Percentiles rank a stretch among this genome's conserved stretches.
Conservation (phyloP, 2,113 vertebrate species). For the Hippopotamus amphibius region DNA sequence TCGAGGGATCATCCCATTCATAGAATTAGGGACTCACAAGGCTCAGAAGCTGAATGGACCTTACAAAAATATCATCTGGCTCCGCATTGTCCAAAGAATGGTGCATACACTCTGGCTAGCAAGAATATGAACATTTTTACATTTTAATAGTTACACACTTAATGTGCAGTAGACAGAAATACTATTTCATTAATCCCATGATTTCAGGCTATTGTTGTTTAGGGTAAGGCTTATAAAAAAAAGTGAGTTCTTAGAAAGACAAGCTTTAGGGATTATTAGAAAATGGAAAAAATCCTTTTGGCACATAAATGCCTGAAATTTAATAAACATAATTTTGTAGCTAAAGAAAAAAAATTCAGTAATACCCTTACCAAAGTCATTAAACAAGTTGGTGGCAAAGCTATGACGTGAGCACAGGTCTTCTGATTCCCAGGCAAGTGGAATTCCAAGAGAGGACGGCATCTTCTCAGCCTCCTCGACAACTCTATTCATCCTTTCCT, state of each 20-base stretch:
- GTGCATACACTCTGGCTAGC: neutral
- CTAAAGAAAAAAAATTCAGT: neutral
- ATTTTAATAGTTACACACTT: neutral
- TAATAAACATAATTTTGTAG: conserved; percentile 45
- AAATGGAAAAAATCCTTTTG: neutral
- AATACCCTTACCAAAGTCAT: neutral
- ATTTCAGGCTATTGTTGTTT: neutral
- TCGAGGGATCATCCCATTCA: neutral
- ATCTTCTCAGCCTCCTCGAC: neutral
- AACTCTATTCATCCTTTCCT: neutral
- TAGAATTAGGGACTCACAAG: neutral
- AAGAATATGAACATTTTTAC: neutral
- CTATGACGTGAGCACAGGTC: neutral
- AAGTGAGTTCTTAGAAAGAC: neutral
- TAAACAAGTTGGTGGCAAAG: neutral
- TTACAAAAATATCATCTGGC: neutral
- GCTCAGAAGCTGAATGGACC: neutral
- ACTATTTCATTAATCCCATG: neutral
- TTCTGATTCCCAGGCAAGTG: neutral
- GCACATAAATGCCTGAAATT: neutral
- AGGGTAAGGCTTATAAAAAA: neutral
- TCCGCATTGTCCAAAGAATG: neutral
- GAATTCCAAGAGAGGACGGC: fast-evolving
- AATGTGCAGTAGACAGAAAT: neutral
- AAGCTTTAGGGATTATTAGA: neutral